A percentile compares a stretch with the other conserved stretches of the same genome.
phyloP scores from a whole-genome alignment of 2,113 vertebrate species.

The Rhinolophus ferrumequinum region DNA sequence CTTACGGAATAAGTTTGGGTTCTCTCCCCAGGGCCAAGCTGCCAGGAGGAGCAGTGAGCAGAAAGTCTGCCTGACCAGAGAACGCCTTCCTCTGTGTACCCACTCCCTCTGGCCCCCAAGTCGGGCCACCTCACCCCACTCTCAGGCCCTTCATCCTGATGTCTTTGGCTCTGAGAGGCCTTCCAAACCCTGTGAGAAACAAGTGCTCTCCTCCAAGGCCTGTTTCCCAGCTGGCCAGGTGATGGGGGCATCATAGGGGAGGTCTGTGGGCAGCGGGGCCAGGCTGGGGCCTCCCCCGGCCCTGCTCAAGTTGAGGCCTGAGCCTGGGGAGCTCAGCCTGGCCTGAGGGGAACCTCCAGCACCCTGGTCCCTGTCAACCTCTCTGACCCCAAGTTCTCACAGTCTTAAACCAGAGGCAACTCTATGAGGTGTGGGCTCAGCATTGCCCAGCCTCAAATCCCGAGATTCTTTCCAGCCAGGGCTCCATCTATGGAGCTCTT shows the following conservation, averaged over 20 bases:
- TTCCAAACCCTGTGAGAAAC: not conserved
- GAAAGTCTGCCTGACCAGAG: not conserved
- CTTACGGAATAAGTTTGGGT: not conserved
- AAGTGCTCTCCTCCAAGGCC: not conserved
- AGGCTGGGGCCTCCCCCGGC: not conserved
- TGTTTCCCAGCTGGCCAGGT: not conserved
- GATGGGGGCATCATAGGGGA: fast-evolving
- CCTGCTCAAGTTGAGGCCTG: not conserved
- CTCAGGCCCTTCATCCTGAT: not conserved
- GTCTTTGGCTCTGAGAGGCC: not conserved
- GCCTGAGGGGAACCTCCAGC: fast-evolving
- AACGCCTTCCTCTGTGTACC: not conserved
- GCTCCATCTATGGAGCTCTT: not conserved
- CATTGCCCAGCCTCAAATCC: not conserved
- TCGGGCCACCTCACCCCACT: not conserved
- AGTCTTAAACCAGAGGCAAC: not conserved
- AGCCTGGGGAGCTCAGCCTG: not conserved
- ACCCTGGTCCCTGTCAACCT: fast-evolving
- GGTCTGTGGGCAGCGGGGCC: not conserved
- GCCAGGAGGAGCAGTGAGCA: fast-evolving
- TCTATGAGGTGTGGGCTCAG: not conserved
- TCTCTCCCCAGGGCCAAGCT: not conserved
- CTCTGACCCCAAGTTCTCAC: not conserved
- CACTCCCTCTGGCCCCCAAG: not conserved
- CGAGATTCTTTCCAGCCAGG: fast-evolving